Evolutionary conservation across 2,888 invertebrate species (phyloP).

Genomic region (Amiota minor): DNA sequence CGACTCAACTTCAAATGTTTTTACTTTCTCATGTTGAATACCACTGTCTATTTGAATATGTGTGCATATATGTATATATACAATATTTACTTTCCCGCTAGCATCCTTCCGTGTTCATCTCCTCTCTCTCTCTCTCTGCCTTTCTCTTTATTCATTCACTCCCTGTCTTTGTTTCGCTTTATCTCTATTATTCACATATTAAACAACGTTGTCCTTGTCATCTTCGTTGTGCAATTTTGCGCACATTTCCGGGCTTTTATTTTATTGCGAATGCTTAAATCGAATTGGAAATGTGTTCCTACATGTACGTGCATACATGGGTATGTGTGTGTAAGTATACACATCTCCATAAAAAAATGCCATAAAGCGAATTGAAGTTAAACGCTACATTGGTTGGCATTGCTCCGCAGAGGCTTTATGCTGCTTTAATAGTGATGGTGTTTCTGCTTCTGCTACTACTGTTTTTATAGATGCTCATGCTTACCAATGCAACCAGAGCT

Average conservation of each 20-base stretch:
- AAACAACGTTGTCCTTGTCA: neutral
- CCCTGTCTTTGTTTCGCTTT: neutral
- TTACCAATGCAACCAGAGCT: no score
- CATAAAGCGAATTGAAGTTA: slow-evolving; percentile 67
- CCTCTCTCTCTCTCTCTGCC: neutral
- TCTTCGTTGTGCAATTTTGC: slow-evolving; percentile 16
- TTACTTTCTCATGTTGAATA: neutral
- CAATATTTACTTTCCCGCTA: slow-evolving; percentile 2
- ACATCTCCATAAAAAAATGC: slow-evolving; percentile 61
- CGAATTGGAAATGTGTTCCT: slow-evolving; percentile 57
- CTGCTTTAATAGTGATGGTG: no score
- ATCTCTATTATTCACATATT: no score
- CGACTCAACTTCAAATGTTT: no score
- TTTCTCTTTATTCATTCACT: neutral
- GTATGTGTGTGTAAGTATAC: slow-evolving; percentile 28
- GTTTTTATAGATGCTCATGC: no score
- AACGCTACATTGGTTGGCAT: slow-evolving; percentile 51
- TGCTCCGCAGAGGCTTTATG: neutral
- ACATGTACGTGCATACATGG: neutral
- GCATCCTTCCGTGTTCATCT: neutral
- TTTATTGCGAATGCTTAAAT: slow-evolving; percentile 63
- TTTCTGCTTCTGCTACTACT: no score
- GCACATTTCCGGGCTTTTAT: slow-evolving; percentile 54
- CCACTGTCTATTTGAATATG: neutral
- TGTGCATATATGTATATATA: neutral